Conservation (phyloP, 2,888 invertebrate genomes). For the Bhutanitis thaidina region DNA sequence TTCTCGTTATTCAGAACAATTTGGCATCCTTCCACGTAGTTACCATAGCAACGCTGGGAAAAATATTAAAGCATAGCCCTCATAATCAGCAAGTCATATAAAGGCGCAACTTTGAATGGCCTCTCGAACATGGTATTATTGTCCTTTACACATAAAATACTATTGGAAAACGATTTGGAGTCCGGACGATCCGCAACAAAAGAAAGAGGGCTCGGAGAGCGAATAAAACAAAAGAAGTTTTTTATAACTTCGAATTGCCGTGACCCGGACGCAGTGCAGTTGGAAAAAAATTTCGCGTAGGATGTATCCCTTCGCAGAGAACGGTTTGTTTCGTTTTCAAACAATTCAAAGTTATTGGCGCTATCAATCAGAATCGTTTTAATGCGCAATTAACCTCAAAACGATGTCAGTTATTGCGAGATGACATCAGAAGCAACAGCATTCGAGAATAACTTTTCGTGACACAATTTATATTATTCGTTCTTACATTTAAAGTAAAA, state of each 20-base stretch:
- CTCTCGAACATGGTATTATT: conserved; percentile 55
- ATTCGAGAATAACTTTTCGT: too few species aligned
- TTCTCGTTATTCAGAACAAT: neutral
- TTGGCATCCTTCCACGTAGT: neutral
- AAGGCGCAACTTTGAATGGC: conserved; percentile 36
- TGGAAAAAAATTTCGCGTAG: conserved; percentile 26
- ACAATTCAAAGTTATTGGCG: neutral
- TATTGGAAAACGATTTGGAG: conserved; percentile 72
- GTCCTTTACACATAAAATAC: conserved; percentile 65
- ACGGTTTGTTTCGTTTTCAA: neutral
- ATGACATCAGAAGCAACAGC: too few species aligned
- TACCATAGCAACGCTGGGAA: neutral
- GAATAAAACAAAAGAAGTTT: conserved; percentile 69
- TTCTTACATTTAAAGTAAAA: too few species aligned
- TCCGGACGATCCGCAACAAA: conserved; percentile 43
- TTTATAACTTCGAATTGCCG: conserved; percentile 56
- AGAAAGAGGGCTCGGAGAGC: conserved; percentile 32
- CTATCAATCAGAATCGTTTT: neutral
- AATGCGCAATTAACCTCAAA: neutral
- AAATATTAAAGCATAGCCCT: conserved; percentile 22
- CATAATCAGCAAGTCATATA: conserved; percentile 29
- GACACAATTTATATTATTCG: too few species aligned
- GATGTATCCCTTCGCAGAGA: neutral
- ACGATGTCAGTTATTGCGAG: too few species aligned
- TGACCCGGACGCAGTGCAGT: conserved; percentile 34